Percentiles rank a stretch among this genome's conserved stretches.
Conservation (phyloP, 2,888 invertebrate genomes). For the Spodoptera littoralis region DNA sequence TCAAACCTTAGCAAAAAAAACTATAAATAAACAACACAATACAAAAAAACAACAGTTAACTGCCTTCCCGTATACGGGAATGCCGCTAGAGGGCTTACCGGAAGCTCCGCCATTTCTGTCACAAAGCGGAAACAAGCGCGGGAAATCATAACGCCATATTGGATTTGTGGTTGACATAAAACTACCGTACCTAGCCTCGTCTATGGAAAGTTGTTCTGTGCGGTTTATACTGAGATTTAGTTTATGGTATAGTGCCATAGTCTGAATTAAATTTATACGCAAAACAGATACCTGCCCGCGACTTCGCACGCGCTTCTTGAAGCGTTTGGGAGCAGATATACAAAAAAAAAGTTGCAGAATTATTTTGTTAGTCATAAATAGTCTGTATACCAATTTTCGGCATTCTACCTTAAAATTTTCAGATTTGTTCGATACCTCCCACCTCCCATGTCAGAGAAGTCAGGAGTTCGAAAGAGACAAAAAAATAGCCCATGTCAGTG, state of each 20-base stretch:
- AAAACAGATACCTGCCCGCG: background rate
- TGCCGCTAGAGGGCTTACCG: slow-evolving; percentile 60
- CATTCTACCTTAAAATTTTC: no score
- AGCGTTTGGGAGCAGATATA: no score
- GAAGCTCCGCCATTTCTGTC: slow-evolving; percentile 65
- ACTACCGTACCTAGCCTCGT: slow-evolving; percentile 32
- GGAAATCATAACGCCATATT: slow-evolving; percentile 68
- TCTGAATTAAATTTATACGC: slow-evolving; percentile 5
- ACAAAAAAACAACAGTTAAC: slow-evolving; percentile 51
- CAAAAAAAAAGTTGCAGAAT: no score
- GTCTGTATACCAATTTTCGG: no score
- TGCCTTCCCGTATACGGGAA: slow-evolving; percentile 45
- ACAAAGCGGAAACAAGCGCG: slow-evolving; percentile 60
- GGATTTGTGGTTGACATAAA: slow-evolving; percentile 50
- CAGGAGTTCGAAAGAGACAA: no score
- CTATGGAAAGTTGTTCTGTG: slow-evolving; percentile 42
- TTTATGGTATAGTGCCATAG: slow-evolving; percentile 11
- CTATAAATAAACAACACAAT: slow-evolving; percentile 1
- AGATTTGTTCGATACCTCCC: no score
- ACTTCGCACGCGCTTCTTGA: no score
- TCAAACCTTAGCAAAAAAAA: no score
- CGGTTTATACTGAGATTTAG: slow-evolving; percentile 25
- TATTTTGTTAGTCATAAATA: no score
- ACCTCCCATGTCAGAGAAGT: no score
- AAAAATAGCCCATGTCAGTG: no score